These are phyloP conservation scores for Chrysomallon squamiferum DNA, from an alignment of 1,140 invertebrate genomes.

Conservation along the genomic window DNA sequence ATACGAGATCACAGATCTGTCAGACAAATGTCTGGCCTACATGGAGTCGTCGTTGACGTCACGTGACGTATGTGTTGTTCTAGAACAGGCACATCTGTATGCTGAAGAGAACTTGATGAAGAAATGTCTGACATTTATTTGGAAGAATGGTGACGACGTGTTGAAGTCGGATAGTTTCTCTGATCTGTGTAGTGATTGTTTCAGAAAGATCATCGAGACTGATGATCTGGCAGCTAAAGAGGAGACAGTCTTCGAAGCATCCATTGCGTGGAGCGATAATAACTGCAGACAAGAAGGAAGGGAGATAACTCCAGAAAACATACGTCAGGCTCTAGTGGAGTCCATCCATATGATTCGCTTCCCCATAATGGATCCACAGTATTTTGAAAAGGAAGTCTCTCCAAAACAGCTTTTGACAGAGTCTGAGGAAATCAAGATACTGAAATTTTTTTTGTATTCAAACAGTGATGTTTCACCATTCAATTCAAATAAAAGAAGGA, in stretches of 20 bases:
- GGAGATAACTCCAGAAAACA: not conserved
- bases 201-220: not conserved
- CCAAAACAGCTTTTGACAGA: too few relatives aligned
- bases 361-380: too few relatives aligned
- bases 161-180: conserved; percentile 17
- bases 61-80: conserved; percentile 73
- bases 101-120: conserved; percentile 30
- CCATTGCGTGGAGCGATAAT: not conserved
- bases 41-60: conserved; percentile 77
- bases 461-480: too few relatives aligned
- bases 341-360: too few relatives aligned
- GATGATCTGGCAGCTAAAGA: too few relatives aligned
- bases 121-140: conserved; percentile 28
- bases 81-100: conserved; percentile 35
- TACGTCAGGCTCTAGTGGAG: not conserved
- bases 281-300: not conserved
- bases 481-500: too few relatives aligned
- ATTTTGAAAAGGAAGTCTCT: too few relatives aligned
- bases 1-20: conserved; percentile 79
- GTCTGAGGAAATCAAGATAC: too few relatives aligned
- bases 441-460: too few relatives aligned
- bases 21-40: conserved; percentile 82
- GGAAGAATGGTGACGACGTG: conserved; percentile 5
- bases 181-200: conserved; percentile 11
- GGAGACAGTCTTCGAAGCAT: too few relatives aligned